Percentiles rank a stretch among this genome's conserved stretches.
Conservation (phyloP, 2,113 vertebrate genomes). For the Malurus alboscapulatus region DNA sequence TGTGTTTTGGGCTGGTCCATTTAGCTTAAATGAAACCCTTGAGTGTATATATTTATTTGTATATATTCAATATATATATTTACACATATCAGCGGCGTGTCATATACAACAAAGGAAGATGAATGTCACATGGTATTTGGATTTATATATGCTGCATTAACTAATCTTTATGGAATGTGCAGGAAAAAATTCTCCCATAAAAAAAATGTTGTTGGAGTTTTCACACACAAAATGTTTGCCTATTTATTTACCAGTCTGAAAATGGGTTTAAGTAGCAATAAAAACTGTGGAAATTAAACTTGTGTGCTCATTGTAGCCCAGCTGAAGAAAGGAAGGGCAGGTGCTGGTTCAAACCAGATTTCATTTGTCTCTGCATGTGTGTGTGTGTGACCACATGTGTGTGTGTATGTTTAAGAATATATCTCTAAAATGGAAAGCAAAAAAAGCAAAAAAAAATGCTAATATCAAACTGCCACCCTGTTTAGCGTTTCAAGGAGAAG, state of each 20-base stretch:
- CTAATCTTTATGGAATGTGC: neutral
- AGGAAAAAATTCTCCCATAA: neutral
- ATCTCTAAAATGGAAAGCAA: neutral
- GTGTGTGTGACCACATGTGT: neutral
- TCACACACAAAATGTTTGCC: neutral
- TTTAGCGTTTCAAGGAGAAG: slow-evolving; percentile 61
- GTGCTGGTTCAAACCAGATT: slow-evolving; percentile 11
- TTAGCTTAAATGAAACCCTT: neutral
- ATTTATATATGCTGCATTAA: neutral
- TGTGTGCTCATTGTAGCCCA: neutral
- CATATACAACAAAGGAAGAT: neutral
- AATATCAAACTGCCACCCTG: slow-evolving; percentile 54
- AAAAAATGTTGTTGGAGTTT: neutral
- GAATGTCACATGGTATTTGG: neutral
- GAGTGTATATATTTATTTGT: neutral
- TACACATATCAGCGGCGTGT: neutral
- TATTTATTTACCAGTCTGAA: neutral
- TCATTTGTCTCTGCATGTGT: neutral
- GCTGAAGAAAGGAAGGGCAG: slow-evolving; percentile 26
- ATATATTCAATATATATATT: neutral
- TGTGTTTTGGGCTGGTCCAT: neutral
- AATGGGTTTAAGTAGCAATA: neutral
- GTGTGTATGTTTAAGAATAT: neutral
- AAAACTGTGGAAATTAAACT: neutral
- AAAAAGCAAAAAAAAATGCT: slow-evolving; percentile 4